Percentiles rank a stretch among this genome's conserved stretches.
Evolutionary conservation across 2,113 vertebrate species (phyloP).

Genomic region (Nycticryphes semicollaris): DNA sequence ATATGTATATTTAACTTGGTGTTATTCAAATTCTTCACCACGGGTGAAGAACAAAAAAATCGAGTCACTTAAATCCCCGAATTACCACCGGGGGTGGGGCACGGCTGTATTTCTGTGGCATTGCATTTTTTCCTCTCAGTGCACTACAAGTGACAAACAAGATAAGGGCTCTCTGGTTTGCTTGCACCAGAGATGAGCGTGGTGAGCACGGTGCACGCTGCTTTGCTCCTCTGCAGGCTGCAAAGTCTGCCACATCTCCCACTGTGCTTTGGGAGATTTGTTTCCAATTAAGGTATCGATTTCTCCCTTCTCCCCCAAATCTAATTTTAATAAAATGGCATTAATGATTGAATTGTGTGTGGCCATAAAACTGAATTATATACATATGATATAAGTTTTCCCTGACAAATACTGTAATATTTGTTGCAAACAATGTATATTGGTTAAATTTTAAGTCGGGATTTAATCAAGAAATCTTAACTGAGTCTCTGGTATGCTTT

Average conservation of each 20-base stretch:
- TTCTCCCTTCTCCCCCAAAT: background rate
- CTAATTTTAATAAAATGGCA: background rate
- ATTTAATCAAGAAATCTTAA: background rate
- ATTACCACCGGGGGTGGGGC: background rate
- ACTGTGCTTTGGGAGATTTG: background rate
- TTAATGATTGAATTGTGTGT: background rate
- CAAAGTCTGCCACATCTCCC: background rate
- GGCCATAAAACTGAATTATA: background rate
- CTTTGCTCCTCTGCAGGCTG: background rate
- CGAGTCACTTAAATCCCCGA: background rate
- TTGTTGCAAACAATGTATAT: accelerated
- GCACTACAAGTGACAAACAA: too few relatives aligned
- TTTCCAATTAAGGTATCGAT: background rate
- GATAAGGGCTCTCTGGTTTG: background rate
- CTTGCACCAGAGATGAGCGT: background rate
- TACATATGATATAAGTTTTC: accelerated
- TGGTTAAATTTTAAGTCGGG: background rate
- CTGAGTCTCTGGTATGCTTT: background rate
- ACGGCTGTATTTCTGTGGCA: accelerated
- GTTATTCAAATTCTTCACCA: background rate
- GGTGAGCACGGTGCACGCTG: accelerated
- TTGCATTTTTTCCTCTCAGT: background rate
- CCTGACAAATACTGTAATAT: background rate
- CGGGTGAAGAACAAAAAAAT: background rate
- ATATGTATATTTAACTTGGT: background rate